These are phyloP conservation scores for Crocodylus rhombifer DNA, from an alignment of 2,797 vertebrate genomes.

Conservation along the genomic window DNA sequence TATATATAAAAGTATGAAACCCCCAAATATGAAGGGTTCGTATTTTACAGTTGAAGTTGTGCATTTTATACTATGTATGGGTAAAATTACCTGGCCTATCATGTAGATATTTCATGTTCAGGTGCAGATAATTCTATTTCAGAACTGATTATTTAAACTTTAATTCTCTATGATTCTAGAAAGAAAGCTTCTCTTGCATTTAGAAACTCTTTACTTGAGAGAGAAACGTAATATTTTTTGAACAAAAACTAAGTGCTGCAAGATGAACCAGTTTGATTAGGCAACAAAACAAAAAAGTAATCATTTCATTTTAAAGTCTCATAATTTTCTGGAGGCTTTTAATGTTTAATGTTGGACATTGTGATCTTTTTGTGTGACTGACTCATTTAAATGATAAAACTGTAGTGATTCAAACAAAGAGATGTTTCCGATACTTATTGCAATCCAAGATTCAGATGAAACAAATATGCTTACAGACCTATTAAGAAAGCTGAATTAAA, in stretches of 20 bases:
- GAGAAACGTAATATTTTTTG: not conserved
- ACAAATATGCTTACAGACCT: not conserved
- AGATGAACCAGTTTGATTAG: not conserved
- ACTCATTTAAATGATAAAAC: not conserved
- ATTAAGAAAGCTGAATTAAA: constrained; percentile 21
- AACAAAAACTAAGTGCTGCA: not conserved
- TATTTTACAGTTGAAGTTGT: not conserved
- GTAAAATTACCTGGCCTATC: not conserved
- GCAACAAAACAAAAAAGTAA: not conserved
- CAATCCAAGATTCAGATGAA: not conserved
- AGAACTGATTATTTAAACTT: not conserved
- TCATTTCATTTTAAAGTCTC: not conserved
- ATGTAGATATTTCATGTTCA: not conserved
- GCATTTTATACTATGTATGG: not conserved
- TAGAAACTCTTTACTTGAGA: not conserved
- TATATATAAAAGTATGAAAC: not conserved
- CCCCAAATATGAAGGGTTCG: not conserved
- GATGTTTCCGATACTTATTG: not conserved
- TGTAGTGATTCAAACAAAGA: not conserved
- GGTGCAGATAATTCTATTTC: not conserved
- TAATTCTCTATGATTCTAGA: not conserved
- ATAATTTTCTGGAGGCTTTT: not conserved
- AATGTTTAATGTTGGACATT: not conserved
- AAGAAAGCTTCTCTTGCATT: not conserved
- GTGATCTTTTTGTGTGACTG: not conserved